phyloP scores from a whole-genome alignment of 37 sponge, comb jelly and placozoan species.

The Axinella damicornis region DNA sequence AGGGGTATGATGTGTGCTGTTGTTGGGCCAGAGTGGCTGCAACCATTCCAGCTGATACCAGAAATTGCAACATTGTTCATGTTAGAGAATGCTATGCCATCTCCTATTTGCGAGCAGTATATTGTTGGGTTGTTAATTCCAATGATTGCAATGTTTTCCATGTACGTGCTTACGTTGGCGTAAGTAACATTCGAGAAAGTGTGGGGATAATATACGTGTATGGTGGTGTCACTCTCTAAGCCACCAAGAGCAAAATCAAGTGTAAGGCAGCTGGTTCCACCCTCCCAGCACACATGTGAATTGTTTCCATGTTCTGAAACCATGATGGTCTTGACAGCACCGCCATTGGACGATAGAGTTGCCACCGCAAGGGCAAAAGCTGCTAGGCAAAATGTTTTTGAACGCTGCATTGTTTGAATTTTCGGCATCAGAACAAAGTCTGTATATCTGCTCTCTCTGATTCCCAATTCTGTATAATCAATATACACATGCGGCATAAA shows the following conservation, averaged over 20 bases:
- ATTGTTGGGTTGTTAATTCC: background rate
- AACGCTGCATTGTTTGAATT: no score
- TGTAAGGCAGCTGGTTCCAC: background rate
- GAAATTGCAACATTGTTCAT: background rate
- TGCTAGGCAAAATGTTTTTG: no score
- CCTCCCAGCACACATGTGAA: no score
- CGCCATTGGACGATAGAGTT: no score
- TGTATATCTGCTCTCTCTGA: no score
- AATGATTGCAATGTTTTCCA: background rate
- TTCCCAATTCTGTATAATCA: no score
- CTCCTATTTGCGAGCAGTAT: background rate
- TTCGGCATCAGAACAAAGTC: no score
- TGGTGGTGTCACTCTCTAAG: background rate
- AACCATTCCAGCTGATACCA: background rate
- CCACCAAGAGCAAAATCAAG: constrained; percentile 1
- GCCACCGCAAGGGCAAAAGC: no score
- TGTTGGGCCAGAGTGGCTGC: background rate
- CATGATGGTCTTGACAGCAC: no score
- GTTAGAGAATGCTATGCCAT: background rate
- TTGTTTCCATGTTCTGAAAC: no score
- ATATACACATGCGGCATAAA: no score
- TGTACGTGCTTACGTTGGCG: background rate
- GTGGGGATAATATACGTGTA: background rate
- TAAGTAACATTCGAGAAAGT: background rate
- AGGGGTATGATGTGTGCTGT: background rate